A percentile compares a stretch with the other conserved stretches of the same genome.
These are phyloP conservation scores for Muscicapa comitata DNA, from an alignment of 2,797 vertebrate species.

Conservation along the genomic window DNA sequence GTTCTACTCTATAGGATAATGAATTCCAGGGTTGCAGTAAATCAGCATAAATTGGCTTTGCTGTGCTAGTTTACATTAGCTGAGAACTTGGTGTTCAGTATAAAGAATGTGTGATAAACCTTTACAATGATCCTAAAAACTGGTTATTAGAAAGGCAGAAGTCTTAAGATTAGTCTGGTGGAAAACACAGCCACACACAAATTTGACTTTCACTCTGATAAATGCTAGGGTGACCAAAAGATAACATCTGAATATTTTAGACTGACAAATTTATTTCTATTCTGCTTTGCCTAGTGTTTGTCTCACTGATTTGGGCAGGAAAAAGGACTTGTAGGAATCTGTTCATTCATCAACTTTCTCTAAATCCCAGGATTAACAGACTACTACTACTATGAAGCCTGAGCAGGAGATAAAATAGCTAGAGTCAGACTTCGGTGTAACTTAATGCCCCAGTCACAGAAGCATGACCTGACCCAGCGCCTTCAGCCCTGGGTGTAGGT, in stretches of 20 bases:
- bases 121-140: not conserved
- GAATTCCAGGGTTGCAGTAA: not conserved
- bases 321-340: not conserved
- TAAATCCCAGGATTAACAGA: not conserved
- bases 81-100: not conserved
- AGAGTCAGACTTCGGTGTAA: not conserved
- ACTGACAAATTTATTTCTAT: not conserved
- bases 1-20: not conserved
- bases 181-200: not conserved
- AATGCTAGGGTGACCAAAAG: not conserved
- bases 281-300: not conserved
- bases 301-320: not conserved
- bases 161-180: not conserved
- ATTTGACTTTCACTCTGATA: not conserved
- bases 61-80: not conserved
- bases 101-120: not conserved
- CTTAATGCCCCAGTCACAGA: not conserved
- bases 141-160: not conserved
- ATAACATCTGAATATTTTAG: not conserved
- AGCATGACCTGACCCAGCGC: not conserved
- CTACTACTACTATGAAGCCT: not conserved
- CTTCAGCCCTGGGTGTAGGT: not conserved
- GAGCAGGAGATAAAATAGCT: not conserved
- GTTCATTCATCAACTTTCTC: not conserved
- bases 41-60: not conserved